Conservation (phyloP, 2,888 invertebrate species). For the Cephus pulcher region DNA sequence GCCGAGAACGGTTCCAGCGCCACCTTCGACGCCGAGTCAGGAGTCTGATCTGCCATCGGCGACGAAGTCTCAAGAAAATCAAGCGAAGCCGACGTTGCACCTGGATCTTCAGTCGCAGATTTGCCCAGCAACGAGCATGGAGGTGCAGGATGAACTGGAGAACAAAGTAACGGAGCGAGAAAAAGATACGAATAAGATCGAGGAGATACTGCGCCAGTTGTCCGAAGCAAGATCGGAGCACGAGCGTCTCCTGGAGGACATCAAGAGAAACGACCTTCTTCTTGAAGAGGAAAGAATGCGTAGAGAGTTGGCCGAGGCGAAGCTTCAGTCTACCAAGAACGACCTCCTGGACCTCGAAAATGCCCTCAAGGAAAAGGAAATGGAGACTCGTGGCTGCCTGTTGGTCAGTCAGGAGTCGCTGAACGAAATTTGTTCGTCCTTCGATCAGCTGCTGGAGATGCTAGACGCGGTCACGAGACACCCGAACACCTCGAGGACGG, state of each 20-base stretch:
- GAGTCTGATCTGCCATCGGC: background rate
- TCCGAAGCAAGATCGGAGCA: slow-evolving; percentile 39
- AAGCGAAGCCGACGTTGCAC: slow-evolving; percentile 41
- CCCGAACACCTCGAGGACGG: slow-evolving; percentile 9
- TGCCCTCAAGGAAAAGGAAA: slow-evolving; percentile 47
- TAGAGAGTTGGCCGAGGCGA: slow-evolving; percentile 51
- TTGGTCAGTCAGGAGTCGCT: slow-evolving; percentile 54
- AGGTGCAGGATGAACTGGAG: slow-evolving; percentile 71
- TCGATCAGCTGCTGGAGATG: slow-evolving; percentile 50
- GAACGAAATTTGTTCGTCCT: slow-evolving; percentile 54
- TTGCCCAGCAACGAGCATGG: background rate
- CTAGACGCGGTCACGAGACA: slow-evolving; percentile 41
- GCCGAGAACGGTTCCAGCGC: slow-evolving; percentile 24
- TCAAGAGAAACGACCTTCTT: slow-evolving; percentile 35
- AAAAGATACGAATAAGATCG: slow-evolving; percentile 72
- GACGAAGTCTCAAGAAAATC: slow-evolving; percentile 5
- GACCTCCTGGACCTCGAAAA: slow-evolving; percentile 48
- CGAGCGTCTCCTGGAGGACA: slow-evolving; percentile 45
- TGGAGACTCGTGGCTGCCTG: slow-evolving; percentile 49
- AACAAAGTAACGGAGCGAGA: slow-evolving; percentile 74
- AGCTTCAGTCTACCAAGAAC: slow-evolving; percentile 41
- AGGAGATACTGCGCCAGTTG: slow-evolving; percentile 53
- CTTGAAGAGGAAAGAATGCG: slow-evolving; percentile 51
- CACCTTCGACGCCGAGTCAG: background rate
- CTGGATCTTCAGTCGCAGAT: slow-evolving; percentile 51